phyloP scores from a whole-genome alignment of 2,113 vertebrate genomes.

The Pachyramphus minor region DNA sequence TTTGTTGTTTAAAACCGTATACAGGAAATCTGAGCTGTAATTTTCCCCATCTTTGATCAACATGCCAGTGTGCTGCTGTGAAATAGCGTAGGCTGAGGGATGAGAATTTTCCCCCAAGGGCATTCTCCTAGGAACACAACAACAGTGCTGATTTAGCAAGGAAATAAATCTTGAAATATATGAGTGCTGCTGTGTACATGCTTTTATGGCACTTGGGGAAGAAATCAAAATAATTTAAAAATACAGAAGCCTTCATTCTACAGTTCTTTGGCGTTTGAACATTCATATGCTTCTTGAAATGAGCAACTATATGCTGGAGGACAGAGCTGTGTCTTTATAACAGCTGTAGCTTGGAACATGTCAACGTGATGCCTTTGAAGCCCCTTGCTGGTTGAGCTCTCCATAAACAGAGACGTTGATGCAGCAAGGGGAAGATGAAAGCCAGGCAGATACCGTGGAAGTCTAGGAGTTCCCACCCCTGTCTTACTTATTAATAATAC shows the following conservation, averaged over 20 bases:
- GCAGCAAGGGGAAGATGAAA: background rate
- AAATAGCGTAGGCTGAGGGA: background rate
- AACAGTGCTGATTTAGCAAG: background rate
- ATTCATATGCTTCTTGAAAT: background rate
- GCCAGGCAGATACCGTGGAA: background rate
- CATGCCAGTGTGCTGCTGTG: background rate
- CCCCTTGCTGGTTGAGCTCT: fast-evolving
- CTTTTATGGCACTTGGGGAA: background rate
- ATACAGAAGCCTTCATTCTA: background rate
- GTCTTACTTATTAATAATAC: background rate
- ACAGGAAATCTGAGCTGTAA: background rate
- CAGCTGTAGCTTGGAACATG: background rate
- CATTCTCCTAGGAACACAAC: background rate
- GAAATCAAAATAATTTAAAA: background rate
- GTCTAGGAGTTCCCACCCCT: background rate
- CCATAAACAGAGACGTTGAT: background rate
- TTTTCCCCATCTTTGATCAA: background rate
- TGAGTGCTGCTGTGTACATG: background rate
- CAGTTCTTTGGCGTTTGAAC: background rate
- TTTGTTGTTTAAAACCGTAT: background rate
- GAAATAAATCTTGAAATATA: background rate
- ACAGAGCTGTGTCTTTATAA: background rate
- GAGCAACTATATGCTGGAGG: background rate
- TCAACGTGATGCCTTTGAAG: background rate
- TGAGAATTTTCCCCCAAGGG: background rate